Percentiles rank a stretch among this genome's conserved stretches.
phyloP scores from a whole-genome alignment of 2,113 vertebrate genomes.

The Gasterosteus nipponicus region DNA sequence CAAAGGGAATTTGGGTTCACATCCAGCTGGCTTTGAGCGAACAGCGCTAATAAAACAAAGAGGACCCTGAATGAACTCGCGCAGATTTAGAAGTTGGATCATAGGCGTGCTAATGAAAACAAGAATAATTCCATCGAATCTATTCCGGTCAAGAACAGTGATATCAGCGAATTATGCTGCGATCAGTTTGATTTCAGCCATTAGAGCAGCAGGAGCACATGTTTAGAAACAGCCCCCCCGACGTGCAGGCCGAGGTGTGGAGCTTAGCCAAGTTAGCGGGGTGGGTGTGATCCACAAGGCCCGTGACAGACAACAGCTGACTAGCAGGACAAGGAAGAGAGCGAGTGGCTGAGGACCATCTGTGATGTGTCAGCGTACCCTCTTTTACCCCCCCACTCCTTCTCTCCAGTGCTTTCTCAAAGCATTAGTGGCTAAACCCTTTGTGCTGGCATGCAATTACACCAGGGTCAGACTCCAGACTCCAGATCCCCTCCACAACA shows the following conservation, averaged over 20 bases:
- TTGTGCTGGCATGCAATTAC: slow-evolving; percentile 81
- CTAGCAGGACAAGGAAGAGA: slow-evolving; percentile 53
- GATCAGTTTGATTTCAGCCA: neutral
- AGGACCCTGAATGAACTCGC: slow-evolving; percentile 46
- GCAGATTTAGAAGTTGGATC: slow-evolving; percentile 18
- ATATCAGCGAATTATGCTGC: slow-evolving; percentile 4
- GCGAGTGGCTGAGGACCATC: slow-evolving; percentile 65
- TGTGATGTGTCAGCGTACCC: slow-evolving; percentile 72
- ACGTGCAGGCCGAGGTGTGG: slow-evolving; percentile 8
- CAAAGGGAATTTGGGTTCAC: slow-evolving; percentile 54
- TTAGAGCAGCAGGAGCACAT: slow-evolving; percentile 12
- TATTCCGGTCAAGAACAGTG: neutral
- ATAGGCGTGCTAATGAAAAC: neutral
- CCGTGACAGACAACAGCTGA: slow-evolving; percentile 67
- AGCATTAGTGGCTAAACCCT: slow-evolving; percentile 81
- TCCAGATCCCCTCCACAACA: slow-evolving; percentile 61
- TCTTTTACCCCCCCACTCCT: slow-evolving; percentile 12
- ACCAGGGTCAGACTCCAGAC: slow-evolving; percentile 70
- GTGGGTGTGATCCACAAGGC: slow-evolving; percentile 64
- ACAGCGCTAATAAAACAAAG: slow-evolving; percentile 48
- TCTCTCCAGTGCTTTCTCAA: slow-evolving; percentile 48
- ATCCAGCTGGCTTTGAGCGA: slow-evolving; percentile 32
- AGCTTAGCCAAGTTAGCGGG: slow-evolving; percentile 47
- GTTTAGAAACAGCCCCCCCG: slow-evolving; percentile 21
- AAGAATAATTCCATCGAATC: neutral